Percentiles rank a stretch among this genome's conserved stretches.
These are phyloP conservation scores for Scatophagus argus DNA, from an alignment of 2,113 vertebrate species.

Conservation along the genomic window DNA sequence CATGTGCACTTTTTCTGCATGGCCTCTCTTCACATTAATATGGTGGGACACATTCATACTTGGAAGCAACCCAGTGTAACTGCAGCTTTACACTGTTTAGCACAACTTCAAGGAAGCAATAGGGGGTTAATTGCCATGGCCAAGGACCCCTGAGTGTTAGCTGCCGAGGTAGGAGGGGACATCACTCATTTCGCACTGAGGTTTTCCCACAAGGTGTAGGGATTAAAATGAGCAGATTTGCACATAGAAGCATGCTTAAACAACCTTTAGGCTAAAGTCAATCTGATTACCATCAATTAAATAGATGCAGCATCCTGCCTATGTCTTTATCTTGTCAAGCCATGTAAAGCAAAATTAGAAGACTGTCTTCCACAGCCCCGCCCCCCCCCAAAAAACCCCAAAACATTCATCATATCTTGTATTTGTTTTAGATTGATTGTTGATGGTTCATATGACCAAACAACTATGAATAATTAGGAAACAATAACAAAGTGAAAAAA, in stretches of 20 bases:
- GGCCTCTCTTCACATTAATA: background rate
- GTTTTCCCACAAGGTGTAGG: conserved; percentile 6
- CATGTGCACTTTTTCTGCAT: background rate
- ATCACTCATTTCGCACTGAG: conserved; percentile 21
- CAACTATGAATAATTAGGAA: too few relatives aligned
- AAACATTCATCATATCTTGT: too few relatives aligned
- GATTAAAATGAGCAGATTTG: conserved; percentile 23
- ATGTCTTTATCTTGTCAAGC: background rate
- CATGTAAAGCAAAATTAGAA: background rate
- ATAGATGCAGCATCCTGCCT: background rate
- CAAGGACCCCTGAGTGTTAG: background rate
- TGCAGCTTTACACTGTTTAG: conserved; percentile 8
- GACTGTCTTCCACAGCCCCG: background rate
- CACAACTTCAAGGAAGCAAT: conserved; percentile 15
- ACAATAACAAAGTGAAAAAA: too few relatives aligned
- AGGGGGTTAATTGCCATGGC: conserved; percentile 31
- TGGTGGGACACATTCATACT: background rate
- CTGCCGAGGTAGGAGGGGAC: conserved; percentile 10
- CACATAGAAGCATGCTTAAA: background rate
- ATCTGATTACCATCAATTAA: background rate
- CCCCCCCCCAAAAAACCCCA: too few relatives aligned
- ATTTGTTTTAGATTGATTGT: too few relatives aligned
- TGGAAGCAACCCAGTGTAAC: background rate
- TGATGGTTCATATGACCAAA: too few relatives aligned
- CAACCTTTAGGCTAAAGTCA: conserved; percentile 16